Conservation (phyloP, 2,113 vertebrate species). For the Pachycephala philippinensis region DNA sequence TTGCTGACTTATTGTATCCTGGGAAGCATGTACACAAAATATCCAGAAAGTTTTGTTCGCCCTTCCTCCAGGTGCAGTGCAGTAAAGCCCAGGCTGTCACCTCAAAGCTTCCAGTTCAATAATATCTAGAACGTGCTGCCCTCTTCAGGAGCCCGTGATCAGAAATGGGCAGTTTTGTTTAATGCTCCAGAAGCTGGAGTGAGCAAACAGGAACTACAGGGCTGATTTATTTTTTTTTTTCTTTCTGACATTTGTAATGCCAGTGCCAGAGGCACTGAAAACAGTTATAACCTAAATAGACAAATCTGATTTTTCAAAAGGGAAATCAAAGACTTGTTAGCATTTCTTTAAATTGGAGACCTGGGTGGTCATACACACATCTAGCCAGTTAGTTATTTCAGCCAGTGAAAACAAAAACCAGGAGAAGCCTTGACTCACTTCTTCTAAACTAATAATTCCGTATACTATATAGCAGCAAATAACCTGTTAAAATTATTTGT, state of each 20-base stretch:
- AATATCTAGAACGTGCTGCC: slow-evolving; percentile 84
- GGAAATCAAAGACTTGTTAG: neutral
- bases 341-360: neutral
- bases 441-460: neutral
- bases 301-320: neutral
- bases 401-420: neutral
- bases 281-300: neutral
- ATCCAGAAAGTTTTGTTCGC: slow-evolving; percentile 6
- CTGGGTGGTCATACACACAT: neutral
- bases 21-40: slow-evolving; percentile 53
- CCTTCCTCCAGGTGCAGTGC: slow-evolving; percentile 10
- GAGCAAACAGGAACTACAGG: neutral
- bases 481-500: neutral
- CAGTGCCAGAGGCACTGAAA: neutral
- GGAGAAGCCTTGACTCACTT: slow-evolving; percentile 1
- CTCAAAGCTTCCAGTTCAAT: slow-evolving; percentile 66
- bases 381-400: neutral
- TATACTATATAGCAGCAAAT: neutral
- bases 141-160: slow-evolving; percentile 76
- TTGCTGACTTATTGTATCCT: slow-evolving; percentile 43
- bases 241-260: neutral
- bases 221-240: neutral
- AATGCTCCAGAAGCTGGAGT: slow-evolving; percentile 23
- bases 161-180: slow-evolving; percentile 53
- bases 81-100: slow-evolving; percentile 61